A percentile compares a stretch with the other conserved stretches of the same genome.
phyloP scores from a whole-genome alignment of 2,113 vertebrate genomes.

The Ptilorrhoa leucosticta region DNA sequence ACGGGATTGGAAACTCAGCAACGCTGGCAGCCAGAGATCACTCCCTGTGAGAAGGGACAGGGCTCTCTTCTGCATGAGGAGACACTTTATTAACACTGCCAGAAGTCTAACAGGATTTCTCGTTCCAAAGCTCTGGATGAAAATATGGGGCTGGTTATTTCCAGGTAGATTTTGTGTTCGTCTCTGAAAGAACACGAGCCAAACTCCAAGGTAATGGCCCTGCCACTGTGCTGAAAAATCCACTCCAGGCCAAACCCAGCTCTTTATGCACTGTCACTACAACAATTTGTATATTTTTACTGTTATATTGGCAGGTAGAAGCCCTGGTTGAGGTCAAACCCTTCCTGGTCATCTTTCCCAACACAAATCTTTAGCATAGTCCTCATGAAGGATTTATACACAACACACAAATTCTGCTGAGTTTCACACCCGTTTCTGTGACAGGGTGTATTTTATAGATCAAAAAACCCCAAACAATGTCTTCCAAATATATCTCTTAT shows the following conservation, averaged over 20 bases:
- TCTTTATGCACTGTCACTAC: background rate
- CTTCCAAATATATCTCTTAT: background rate
- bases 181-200: background rate
- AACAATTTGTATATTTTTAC: background rate
- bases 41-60: rapidly evolving
- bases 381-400: background rate
- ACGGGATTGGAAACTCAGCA: rapidly evolving
- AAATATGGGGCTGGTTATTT: background rate
- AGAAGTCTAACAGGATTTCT: rapidly evolving
- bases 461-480: background rate
- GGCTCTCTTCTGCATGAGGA: background rate
- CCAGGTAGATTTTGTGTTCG: background rate
- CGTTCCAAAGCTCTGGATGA: background rate
- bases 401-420: background rate
- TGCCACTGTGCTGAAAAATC: background rate
- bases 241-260: background rate
- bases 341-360: background rate
- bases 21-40: background rate
- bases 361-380: too few species aligned
- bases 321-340: background rate
- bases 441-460: background rate
- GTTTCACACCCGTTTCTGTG: background rate
- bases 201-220: background rate
- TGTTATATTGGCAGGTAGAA: background rate
- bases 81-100: rapidly evolving